A percentile compares a stretch with the other conserved stretches of the same genome.
Evolutionary conservation across 2,113 vertebrate species (phyloP).

Genomic region (Stictonetta naevosa): DNA sequence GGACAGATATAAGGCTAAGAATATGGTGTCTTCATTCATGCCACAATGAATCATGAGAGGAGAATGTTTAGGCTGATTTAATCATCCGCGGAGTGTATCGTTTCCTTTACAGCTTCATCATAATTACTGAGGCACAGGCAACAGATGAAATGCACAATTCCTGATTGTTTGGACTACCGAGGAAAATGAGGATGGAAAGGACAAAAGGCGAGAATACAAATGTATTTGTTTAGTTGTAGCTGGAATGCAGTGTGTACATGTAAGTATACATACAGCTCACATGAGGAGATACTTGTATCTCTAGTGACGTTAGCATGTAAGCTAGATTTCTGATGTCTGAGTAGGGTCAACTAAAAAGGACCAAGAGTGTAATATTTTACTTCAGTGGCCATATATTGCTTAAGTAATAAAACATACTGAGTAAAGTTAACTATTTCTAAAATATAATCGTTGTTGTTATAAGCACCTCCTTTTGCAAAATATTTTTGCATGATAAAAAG

Average conservation of each 20-base stretch:
- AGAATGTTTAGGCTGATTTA: constrained; percentile 61
- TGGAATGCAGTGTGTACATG: not conserved
- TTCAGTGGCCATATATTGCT: not conserved
- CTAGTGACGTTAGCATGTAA: not conserved
- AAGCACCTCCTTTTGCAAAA: not conserved
- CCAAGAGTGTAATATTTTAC: not conserved
- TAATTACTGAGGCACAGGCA: constrained; percentile 42
- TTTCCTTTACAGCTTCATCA: constrained; percentile 51
- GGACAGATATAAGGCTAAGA: constrained; percentile 32
- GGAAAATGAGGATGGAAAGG: not conserved
- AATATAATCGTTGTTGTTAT: not conserved
- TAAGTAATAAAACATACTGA: not conserved
- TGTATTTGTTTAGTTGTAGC: not conserved
- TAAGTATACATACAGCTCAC: not conserved
- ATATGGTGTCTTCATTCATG: constrained; percentile 45
- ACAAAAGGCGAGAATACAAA: not conserved
- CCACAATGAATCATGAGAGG: constrained; percentile 29
- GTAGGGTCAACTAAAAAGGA: not conserved
- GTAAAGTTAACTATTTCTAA: not conserved
- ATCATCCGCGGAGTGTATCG: not conserved
- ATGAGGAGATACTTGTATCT: not conserved
- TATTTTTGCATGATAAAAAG: not conserved
- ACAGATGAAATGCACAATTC: constrained; percentile 5
- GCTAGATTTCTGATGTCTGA: not conserved
- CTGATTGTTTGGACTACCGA: not conserved